Base-by-base conservation (phyloP, 1,140 invertebrate species). In the Teleopsis dalmanni region DNA sequence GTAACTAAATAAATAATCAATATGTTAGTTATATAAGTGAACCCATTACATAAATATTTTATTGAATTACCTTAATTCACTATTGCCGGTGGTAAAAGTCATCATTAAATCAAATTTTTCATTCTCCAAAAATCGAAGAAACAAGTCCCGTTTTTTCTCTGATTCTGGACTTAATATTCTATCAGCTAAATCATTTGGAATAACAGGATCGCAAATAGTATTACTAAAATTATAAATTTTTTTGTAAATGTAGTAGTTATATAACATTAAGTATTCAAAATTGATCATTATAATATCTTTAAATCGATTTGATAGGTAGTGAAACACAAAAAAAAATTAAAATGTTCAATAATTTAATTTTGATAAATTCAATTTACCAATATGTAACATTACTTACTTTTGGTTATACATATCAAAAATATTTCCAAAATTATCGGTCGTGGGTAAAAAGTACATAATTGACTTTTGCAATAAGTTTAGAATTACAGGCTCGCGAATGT, bases 401-500 rank as follows among this genome's bases (percentile, higher is more conserved):
- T 41, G 45, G 16, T 60, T 62, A 48, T 60, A 71, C 51, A 63
- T 57, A 9, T 43, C 22, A 7, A 64, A 62, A 31, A 70, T 48
- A 3, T 48, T 13, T 4, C 52, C 14, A 14, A 65, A 69, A 38
- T 60, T 58, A 3, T 59, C 47, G 0, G 57, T 59, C 21, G 67
- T 49, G 1, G 90, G 90, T 52, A 94, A 78, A 47, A 96, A 80
- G 62, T 92, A 85, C 25, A 95, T 64, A 19, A 91, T 83, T 6
- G 81, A 72, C 43, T 82, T 82, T 34, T 83, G 67, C 1, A 96
- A 61, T 27, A 95, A 65, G 4, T 73, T 71, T 3, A 74, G 66
- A 21, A 85, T 79, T 2, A 76, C 63, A 0, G 79, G 77, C 60
- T 91, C 78, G 9, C 79, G 78, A 22, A 82, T 73, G 31, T 74